Percentiles rank a stretch among this genome's conserved stretches.
phyloP scores from a whole-genome alignment of 2,113 vertebrate genomes.

The Cryptotis parvus region DNA sequence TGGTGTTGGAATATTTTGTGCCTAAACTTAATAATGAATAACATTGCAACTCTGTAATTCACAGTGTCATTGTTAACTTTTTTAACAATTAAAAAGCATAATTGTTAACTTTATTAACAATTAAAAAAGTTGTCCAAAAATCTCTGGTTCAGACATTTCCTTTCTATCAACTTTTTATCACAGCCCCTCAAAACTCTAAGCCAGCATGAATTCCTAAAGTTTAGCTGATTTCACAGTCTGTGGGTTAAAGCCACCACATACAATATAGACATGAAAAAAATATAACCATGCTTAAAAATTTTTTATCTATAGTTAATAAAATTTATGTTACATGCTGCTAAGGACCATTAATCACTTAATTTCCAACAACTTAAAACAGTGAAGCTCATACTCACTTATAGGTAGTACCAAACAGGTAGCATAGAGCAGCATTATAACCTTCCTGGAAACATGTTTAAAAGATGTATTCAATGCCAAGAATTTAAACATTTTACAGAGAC shows the following conservation, averaged over 20 bases:
- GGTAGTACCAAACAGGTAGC: background rate
- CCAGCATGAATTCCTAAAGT: background rate
- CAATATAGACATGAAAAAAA: background rate
- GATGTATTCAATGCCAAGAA: slow-evolving; percentile 17
- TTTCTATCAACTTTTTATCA: background rate
- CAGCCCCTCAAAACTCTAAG: background rate
- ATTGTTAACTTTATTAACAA: no score
- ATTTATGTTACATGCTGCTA: background rate
- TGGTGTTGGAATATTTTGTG: no score
- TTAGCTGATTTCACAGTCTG: background rate
- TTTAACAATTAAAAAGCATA: no score
- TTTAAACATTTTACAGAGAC: background rate
- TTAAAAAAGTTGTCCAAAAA: no score
- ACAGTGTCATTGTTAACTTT: no score
- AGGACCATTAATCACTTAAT: background rate
- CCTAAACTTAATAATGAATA: no score
- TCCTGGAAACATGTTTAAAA: background rate
- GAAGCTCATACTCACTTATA: background rate
- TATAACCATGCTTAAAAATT: background rate
- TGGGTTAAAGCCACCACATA: background rate
- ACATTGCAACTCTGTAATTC: no score
- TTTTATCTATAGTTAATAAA: background rate
- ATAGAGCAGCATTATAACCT: background rate
- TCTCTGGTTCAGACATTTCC: background rate
- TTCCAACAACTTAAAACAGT: slow-evolving; percentile 5